Evolutionary conservation across 2,888 invertebrate species (phyloP), one percentile per base, ranked within the genome.

Genomic region (Ormia ochracea): DNA sequence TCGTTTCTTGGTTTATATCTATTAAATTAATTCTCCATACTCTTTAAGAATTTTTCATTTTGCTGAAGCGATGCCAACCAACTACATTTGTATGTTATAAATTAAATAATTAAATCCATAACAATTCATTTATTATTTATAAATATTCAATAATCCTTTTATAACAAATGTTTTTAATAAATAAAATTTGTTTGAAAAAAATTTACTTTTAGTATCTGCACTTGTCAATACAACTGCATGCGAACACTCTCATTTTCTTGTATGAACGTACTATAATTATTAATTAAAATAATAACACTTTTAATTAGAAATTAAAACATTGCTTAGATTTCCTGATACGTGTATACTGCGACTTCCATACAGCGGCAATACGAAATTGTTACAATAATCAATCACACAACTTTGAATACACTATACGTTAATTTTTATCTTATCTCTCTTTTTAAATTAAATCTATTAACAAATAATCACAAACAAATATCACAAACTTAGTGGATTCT

Each of bases 41-140:
- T 6, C 14, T 33, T 43, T 52, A 52, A 70, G 2, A 41, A 4
- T 68, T 43, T 33, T n/a, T 23, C 7, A 66, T 63, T 78, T 52
- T 43, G 14, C 85, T 85, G 86, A 87, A 87, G 87, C 87, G 87
- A 87, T 87, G 87, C 86, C 87, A 87, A 87, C 87, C 84, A 84
- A 84, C 72, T 77, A 56, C 23, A 41, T 21, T 41, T 59, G 41
- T 58, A 65, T 68, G 74, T 36, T n/a, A 33, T 61, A 52, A 28
- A 50, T 41, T 19, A 26, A 17, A 14, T 52, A 52, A 14, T 23
- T 23, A 50, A 38, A 17, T 48, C 4, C 19, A 21, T 31, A 33
- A 36, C 0, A 28, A 33, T 17, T 41, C 43, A 19, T 23, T 38
- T 38, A 31, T 10, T 36, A n/a, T n/a, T n/a, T n/a, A n/a, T n/a